Base-by-base conservation (phyloP, 2,888 invertebrate species). In the Hedya salicella region DNA sequence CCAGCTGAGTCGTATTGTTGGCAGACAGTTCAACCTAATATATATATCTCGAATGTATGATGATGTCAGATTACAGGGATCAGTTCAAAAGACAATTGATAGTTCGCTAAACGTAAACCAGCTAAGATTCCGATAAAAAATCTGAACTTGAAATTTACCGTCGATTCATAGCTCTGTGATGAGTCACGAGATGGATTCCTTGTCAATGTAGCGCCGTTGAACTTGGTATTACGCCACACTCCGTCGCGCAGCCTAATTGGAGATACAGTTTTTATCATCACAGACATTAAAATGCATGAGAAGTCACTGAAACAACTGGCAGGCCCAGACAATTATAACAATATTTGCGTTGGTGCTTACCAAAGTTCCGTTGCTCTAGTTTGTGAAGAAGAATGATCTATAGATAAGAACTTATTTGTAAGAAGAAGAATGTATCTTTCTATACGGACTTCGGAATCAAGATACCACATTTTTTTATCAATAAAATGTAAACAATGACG, bases 221-320 rank as follows among this genome's bases (percentile, higher is more conserved):
- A 83, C 86, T 70, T 72, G 69, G 80, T 75, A 77, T 81, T 79
- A 78, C 75, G 72, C 71, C 75, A 82, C 83, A 82, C 80, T 80
- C 75, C 78, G 81, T 74, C 80, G 82, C 82, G 72, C 82, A 71
- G 74, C 78, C 78, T 88, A 87, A 89, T 87, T 87, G 79, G 78
- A 73, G 75, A 73, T 79, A 82, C 85, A 74, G 81, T 85, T 86
- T 79, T 64, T 81, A 73, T 76, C 73, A 76, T 77, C 73, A 77
- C 79, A 76, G 75, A 78, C 78, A 81, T 78, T 77, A 78, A 78
- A 75, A 73, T 76, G 75, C 40, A 53, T 53, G 68, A 63, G 50
- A 56, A 52, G 54, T 40, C 48, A 42, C 42, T 46, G 57, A 59
- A 64, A 52, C 48, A 48, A 50, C 46, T 50, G 56, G 36, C 61